phyloP scores from a whole-genome alignment of 2,113 vertebrate species.

The Etia nguti region DNA sequence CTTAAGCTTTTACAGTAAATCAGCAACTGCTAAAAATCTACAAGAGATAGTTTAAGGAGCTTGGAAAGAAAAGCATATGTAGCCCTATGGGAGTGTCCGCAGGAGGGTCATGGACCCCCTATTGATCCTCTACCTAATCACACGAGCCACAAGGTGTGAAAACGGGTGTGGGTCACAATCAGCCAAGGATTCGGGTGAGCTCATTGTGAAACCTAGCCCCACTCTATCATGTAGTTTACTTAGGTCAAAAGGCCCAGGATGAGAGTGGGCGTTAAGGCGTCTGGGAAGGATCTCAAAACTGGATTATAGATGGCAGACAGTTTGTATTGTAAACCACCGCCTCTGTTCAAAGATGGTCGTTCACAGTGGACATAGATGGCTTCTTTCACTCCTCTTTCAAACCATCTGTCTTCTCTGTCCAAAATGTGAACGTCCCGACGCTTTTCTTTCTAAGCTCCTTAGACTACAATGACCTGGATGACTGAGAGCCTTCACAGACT shows the following conservation, averaged over 20 bases:
- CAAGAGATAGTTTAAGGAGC: not conserved
- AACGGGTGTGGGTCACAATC: not conserved
- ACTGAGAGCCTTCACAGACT: not conserved
- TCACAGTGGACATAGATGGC: not conserved
- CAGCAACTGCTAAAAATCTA: not conserved
- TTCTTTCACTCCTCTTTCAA: not conserved
- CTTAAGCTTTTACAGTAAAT: not conserved
- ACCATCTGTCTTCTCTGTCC: not conserved
- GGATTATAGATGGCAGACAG: not conserved
- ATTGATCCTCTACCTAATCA: not conserved
- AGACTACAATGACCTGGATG: not conserved
- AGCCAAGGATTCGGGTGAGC: fast-evolving
- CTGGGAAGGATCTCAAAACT: not conserved
- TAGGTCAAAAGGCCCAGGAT: not conserved
- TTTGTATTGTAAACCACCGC: not conserved
- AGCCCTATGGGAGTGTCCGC: not conserved
- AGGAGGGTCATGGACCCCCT: not conserved
- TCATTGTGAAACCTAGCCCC: not conserved
- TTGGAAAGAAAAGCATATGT: not conserved
- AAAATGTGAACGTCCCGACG: not conserved
- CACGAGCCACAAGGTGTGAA: not conserved
- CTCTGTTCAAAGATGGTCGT: not conserved
- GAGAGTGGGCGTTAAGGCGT: fast-evolving
- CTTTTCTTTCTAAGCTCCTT: not conserved
- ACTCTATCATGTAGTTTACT: not conserved